Base-by-base conservation (phyloP, 37 sponge, comb jelly and placozoan genomes). In the Tethya wilhelma region DNA sequence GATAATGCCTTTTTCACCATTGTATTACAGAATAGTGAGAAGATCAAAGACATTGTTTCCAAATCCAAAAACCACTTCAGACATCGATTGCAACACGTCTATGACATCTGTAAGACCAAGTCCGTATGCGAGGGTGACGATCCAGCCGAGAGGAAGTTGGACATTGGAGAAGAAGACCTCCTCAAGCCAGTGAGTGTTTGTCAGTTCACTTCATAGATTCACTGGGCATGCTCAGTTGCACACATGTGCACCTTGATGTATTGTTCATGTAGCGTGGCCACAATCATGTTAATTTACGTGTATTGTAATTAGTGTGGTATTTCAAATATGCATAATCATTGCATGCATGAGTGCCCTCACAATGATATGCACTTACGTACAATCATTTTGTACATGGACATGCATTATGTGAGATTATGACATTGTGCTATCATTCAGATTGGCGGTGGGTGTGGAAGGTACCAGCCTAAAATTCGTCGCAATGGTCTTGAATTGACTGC, bases 401-500 rank as follows among this genome's bases (percentile, higher is more conserved):
- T 49, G 9, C 14, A 14, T 49, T 19, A 19, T 14, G 9, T 49
- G 53, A 19, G 40, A 4, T 36, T 8, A 36, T 9, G 34, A 11
- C 9, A 67, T 67, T 67, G 68, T 33, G 9, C 26, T 43, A 17
- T 40, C 8, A 3, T 70, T 3, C 46, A 72, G 55, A 30, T 44
- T 12, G 53, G 80, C 70, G 84, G 89, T 73, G 99, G 99, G 49
- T 99, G 99, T 90, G 95, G 95, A 20, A 79, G 95, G 12, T 80
- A 43, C 57, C 99, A 99, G 75, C 99, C 99, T 4, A 90, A 89
- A 73, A 60, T 92, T 14, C 75, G 89, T 26, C 79, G 83, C 25
- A 82, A 33, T 1, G 97, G 99, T 0, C 74, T 99, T 69, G 99
- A 99, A 55, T 66, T 99, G 44, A 89, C 82, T 0, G 99, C 93